Base-by-base conservation (phyloP, 2,888 invertebrate genomes). In the Diarsia dahlii region DNA sequence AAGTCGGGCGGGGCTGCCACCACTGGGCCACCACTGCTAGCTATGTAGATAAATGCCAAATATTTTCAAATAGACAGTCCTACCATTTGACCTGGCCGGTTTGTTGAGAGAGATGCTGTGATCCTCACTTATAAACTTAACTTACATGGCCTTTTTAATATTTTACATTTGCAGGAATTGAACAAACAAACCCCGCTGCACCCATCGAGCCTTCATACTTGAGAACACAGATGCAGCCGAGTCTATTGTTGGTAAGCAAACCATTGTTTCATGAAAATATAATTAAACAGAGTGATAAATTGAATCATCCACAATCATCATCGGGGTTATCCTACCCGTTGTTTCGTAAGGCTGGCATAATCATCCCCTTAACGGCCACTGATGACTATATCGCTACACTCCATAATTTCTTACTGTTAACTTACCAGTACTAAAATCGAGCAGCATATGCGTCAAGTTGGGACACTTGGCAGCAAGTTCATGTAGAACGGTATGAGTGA, bases 401-500 rank as follows among this genome's bases (percentile, higher is more conserved):
- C 15, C 23, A 56, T 28, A 28, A 28, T 28, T 28, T 28, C 28
- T 28, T 28, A 28, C 28, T 28, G 28, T 28, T 28, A 0, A 73
- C 92, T 90, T 88, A 97, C 97, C 97, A 82, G 99, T 99, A 85
- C 99, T 99, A 93, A 99, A 99, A 92, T 99, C 99, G 81, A 99
- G 97, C 28, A 99, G 97, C 98, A 99, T 98, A 92, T 99, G 99
- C 0, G 99, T 99, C 73, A 99, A 96, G 94, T 99, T 99, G 0
- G 99, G 99, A 90, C 99, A 99, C 94, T 99, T 99, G 90, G 98
- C 99, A 0, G 99, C 98, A 84, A 99, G 95, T 93, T 99, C 99
- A 93, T 99, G 99, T 0, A 99, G 97, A 13, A 99, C 99, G 0
- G 99, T 99, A 90, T 99, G 99, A 0, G 99, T 99, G 88, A 99